phyloP scores from a whole-genome alignment of 2,113 vertebrate genomes.

The Lepus americanus region DNA sequence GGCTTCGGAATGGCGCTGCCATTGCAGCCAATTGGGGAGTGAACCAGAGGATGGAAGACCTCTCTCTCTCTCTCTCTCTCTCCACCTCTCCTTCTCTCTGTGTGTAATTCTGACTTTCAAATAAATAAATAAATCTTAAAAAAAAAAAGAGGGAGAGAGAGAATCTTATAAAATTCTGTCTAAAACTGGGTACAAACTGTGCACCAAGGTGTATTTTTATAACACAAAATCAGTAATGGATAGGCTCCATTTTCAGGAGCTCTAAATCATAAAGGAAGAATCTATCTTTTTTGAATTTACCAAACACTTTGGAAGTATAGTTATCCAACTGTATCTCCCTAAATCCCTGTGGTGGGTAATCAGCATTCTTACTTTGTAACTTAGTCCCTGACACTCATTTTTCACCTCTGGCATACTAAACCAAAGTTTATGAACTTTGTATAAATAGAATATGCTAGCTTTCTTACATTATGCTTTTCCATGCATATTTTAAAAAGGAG shows the following conservation, averaged over 20 bases:
- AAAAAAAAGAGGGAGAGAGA: too few relatives aligned
- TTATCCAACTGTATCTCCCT: not conserved
- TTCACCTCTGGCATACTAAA: not conserved
- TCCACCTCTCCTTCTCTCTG: too few relatives aligned
- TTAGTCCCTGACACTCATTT: not conserved
- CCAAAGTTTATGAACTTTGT: not conserved
- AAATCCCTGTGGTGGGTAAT: not conserved
- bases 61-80: too few relatives aligned
- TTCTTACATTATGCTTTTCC: not conserved
- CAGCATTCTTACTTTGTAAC: not conserved
- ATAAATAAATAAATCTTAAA: too few relatives aligned
- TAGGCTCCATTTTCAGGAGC: not conserved
- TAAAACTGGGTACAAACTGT: not conserved
- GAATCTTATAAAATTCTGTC: conserved; percentile 32
- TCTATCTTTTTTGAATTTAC: not conserved
- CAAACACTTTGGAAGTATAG: not conserved
- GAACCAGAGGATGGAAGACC: too few relatives aligned
- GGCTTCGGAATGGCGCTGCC: too few relatives aligned
- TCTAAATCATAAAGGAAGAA: not conserved
- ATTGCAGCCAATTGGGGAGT: too few relatives aligned
- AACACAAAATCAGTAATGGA: not conserved
- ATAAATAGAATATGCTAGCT: not conserved
- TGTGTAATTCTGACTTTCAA: too few relatives aligned
- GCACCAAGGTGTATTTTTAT: not conserved
- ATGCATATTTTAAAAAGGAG: not conserved